Base-by-base conservation (phyloP, 2,888 invertebrate species). In the Itoplectis maculator region DNA sequence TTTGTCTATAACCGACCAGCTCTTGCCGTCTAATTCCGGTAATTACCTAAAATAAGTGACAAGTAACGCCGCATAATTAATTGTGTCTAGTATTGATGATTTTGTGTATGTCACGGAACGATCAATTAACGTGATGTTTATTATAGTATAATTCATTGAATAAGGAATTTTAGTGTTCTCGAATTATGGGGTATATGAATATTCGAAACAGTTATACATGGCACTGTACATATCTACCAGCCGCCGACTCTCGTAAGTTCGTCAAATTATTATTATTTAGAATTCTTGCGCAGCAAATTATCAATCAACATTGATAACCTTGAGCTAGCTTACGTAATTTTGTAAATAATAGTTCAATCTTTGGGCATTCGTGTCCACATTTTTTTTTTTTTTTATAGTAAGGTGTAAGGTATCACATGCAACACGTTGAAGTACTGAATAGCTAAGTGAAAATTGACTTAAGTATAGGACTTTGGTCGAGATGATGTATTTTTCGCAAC, bases 281-380 rank as follows among this genome's bases (percentile, higher is more conserved):
- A 76, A 79, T 72, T 75, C 20, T 74, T 79, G 65, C 42, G 18
- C 79, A 49, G 75, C 70, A 59, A 75, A 74, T 66, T 72, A 70
- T 75, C 66, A 72, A 72, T 66, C 51, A 29, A 79, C 47, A 72
- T 78, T 54, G 65, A 70, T 74, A 47, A 11, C 45, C 40, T 51
- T 49, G 56, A 68, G 42, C 11, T 63, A 72, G 76, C 42, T 54
- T 79, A 78, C 40, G 69, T 85, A 82, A 80, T 79, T 81, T 78
- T 84, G 83, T 86, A 84, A 83, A 83, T 85, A 85, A 82, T 81
- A 79, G 79, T 82, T 77, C 20, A 79, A 79, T 54, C 42, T 45
- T 69, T 75, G 76, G 69, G 45, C 54, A 69, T 65, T n/a, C 29
- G 63, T 61, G 73, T 63, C 66, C 84, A 47, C 1, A 47, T 61